Evolutionary conservation across 1,140 invertebrate species (phyloP).

Genomic region (Formica exsecta): DNA sequence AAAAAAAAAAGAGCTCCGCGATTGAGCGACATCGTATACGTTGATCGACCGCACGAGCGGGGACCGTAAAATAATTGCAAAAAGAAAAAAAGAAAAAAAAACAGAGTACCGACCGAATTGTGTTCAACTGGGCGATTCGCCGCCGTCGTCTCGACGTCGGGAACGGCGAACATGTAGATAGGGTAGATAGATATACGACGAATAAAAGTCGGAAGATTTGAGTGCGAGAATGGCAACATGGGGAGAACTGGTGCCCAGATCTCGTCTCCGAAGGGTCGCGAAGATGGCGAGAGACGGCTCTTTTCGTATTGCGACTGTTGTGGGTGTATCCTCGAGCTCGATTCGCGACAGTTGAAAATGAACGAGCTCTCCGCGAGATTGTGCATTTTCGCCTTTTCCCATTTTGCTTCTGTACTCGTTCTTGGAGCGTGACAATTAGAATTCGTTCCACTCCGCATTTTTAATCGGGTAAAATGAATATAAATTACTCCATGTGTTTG

Average conservation of each 20-base stretch:
- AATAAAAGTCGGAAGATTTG: constrained; percentile 79
- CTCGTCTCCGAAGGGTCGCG: constrained; percentile 64
- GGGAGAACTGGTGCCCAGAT: constrained; percentile 74
- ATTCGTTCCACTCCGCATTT: constrained; percentile 30
- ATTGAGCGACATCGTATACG: constrained; percentile 77
- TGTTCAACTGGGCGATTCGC: constrained; percentile 67
- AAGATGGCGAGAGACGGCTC: constrained; percentile 61
- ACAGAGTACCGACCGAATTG: constrained; percentile 68
- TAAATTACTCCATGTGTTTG: background rate
- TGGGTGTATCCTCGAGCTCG: constrained; percentile 33
- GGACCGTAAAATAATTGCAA: constrained; percentile 53
- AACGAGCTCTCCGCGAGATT: constrained; percentile 70
- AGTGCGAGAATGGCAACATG: constrained; percentile 84
- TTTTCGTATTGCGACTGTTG: constrained; percentile 70
- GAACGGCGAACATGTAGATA: constrained; percentile 63
- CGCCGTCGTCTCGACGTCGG: constrained; percentile 72
- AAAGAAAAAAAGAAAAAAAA: background rate
- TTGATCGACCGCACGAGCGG: constrained; percentile 63
- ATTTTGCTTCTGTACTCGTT: constrained; percentile 4
- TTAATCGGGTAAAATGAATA: constrained; percentile 37
- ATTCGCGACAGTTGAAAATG: constrained; percentile 70
- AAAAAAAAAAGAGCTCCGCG: constrained; percentile 51
- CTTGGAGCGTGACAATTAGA: background rate
- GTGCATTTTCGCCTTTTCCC: constrained; percentile 57
- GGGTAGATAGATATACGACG: constrained; percentile 74